phyloP scores from a whole-genome alignment of 2,888 invertebrate species.

The Ophion ventricosus region DNA sequence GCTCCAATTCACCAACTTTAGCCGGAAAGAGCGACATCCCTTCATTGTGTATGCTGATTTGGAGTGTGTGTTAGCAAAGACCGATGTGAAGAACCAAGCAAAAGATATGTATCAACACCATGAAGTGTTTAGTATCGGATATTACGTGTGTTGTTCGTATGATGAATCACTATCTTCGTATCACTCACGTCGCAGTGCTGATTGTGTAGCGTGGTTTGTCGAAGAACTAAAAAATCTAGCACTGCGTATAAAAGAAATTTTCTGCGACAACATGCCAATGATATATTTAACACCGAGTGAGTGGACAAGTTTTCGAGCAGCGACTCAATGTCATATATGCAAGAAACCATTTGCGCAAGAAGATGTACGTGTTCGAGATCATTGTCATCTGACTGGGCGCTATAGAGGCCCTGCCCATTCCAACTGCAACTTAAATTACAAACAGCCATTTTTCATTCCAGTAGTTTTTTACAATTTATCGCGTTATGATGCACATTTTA shows the following conservation, averaged over 20 bases:
- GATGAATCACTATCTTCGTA: neutral
- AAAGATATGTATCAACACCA: neutral
- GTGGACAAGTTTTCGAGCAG: neutral
- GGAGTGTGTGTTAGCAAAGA: constrained; percentile 7
- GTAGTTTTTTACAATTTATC: constrained; percentile 59
- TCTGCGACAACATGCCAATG: neutral
- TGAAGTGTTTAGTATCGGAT: neutral
- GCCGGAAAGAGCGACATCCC: neutral
- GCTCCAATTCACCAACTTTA: neutral
- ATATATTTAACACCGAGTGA: neutral
- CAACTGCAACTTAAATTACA: constrained; percentile 67
- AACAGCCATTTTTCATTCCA: constrained; percentile 66
- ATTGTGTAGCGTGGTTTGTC: neutral
- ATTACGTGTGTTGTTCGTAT: neutral
- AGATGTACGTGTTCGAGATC: constrained; percentile 41
- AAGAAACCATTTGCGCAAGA: constrained; percentile 47
- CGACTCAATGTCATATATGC: constrained; percentile 55
- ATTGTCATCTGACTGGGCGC: constrained; percentile 27
- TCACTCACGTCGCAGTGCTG: neutral
- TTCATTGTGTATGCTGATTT: constrained; percentile 16
- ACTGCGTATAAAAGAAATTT: neutral
- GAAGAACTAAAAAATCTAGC: constrained; percentile 1
- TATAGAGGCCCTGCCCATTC: constrained; percentile 64
- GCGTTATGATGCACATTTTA: too few relatives aligned
- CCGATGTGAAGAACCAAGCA: neutral